Evolutionary conservation across 2,113 vertebrate species (phyloP).

Genomic region (Oplegnathus fasciatus): DNA sequence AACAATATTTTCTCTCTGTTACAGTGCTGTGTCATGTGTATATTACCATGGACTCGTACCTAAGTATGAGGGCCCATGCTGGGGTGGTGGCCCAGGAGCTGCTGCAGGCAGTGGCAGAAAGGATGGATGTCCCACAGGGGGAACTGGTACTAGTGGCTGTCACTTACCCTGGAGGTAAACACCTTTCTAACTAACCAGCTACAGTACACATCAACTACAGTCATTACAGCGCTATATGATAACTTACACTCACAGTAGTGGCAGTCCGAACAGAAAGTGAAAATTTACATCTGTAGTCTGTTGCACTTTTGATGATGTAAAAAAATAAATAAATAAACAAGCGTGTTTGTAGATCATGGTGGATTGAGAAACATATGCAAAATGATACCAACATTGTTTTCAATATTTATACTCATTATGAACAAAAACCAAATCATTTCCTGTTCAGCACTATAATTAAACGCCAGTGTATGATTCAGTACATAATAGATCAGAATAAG

Average conservation of each 20-base stretch:
- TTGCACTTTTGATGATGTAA: background rate
- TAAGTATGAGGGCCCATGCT: constrained; percentile 90
- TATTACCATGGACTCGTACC: constrained; percentile 92
- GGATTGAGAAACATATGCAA: background rate
- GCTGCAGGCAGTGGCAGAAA: constrained; percentile 90
- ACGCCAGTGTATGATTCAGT: background rate
- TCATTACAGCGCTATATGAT: background rate
- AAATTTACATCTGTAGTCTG: background rate
- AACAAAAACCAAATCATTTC: background rate
- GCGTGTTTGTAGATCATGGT: background rate
- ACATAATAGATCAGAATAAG: background rate
- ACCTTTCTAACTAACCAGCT: background rate
- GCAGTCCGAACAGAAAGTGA: background rate
- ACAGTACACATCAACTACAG: background rate
- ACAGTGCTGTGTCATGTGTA: constrained; percentile 95
- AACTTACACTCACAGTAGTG: no score
- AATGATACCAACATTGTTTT: background rate
- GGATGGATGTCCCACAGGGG: constrained; percentile 89
- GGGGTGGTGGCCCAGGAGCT: constrained; percentile 89
- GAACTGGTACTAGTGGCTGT: constrained; percentile 90
- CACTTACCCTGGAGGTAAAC: constrained; percentile 91
- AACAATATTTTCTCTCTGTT: constrained; percentile 35
- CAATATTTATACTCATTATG: background rate
- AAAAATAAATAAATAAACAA: background rate
- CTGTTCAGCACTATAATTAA: background rate